Conservation (phyloP, 2,797 vertebrate species). For the Neoniphon sammara region DNA sequence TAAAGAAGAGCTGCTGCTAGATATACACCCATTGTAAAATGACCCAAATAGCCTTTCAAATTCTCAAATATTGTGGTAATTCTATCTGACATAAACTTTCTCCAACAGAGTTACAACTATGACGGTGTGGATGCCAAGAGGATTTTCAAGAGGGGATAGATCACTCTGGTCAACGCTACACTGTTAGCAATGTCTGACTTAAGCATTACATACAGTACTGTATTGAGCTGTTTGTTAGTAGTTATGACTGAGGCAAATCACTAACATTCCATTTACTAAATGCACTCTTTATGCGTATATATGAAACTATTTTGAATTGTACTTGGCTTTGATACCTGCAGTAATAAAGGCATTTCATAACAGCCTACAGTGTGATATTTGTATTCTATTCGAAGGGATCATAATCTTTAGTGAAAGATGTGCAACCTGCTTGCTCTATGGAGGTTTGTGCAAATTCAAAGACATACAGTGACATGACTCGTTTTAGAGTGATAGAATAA, state of each 20-base stretch:
- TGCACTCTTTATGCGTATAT: constrained; percentile 33
- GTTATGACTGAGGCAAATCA: background rate
- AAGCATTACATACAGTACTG: constrained; percentile 54
- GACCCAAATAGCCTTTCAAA: background rate
- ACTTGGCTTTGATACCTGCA: constrained; percentile 71
- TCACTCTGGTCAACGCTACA: background rate
- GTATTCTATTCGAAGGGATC: background rate
- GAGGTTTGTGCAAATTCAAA: constrained; percentile 5
- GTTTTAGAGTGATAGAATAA: constrained; percentile 70
- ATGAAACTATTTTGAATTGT: constrained; percentile 35
- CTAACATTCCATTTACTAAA: constrained; percentile 17
- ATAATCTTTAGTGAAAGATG: background rate
- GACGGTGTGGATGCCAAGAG: constrained; percentile 93
- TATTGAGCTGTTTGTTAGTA: constrained; percentile 32
- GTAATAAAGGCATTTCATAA: constrained; percentile 65
- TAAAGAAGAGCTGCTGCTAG: no score
- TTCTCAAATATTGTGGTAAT: background rate
- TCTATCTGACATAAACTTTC: constrained; percentile 20
- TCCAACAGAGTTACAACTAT: constrained; percentile 87
- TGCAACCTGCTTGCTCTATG: background rate
- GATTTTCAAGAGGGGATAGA: constrained; percentile 89
- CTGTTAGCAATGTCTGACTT: background rate
- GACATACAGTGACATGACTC: constrained; percentile 29
- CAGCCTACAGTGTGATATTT: background rate
- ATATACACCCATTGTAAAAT: no score